Conservation (phyloP, 1,140 invertebrate species). For the Nixonia krombeini region DNA sequence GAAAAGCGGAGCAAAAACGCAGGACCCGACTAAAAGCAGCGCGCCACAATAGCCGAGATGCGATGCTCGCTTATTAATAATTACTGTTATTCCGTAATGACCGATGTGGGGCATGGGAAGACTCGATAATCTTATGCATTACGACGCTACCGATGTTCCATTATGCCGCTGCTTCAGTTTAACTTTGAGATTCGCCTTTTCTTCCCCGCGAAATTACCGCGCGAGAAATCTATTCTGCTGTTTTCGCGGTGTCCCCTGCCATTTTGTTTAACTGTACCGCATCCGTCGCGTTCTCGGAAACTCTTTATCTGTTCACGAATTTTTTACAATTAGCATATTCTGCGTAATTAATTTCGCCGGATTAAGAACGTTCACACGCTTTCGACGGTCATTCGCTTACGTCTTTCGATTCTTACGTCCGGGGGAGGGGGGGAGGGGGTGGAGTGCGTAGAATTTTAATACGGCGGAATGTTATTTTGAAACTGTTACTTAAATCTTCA, state of each 20-base stretch:
- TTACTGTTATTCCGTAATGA: conserved; percentile 71
- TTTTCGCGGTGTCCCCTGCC: conserved; percentile 33
- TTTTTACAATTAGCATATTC: too few relatives aligned
- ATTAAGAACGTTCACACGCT: too few relatives aligned
- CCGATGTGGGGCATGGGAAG: conserved; percentile 70
- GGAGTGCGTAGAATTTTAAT: too few relatives aligned
- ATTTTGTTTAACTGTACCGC: conserved; percentile 57
- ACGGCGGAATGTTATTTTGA: too few relatives aligned
- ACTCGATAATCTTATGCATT: conserved; percentile 71
- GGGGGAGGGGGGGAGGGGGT: too few relatives aligned
- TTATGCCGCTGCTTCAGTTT: conserved; percentile 53
- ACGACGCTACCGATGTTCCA: conserved; percentile 59
- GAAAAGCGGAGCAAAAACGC: conserved; percentile 40
- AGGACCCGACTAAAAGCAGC: conserved; percentile 43
- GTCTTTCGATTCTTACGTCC: too few relatives aligned
- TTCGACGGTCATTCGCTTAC: too few relatives aligned
- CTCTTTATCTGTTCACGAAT: too few relatives aligned
- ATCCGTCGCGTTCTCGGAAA: conserved; percentile 10
- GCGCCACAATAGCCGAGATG: conserved; percentile 60
- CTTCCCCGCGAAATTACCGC: conserved; percentile 64
- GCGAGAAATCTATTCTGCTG: conserved; percentile 57
- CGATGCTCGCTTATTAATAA: conserved; percentile 67
- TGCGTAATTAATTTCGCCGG: too few relatives aligned
- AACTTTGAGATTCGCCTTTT: conserved; percentile 51
- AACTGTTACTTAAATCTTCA: too few relatives aligned